These are phyloP conservation scores for Ditylenchus weischeri DNA, from an alignment of 2,888 invertebrate species.

Conservation along the genomic window DNA sequence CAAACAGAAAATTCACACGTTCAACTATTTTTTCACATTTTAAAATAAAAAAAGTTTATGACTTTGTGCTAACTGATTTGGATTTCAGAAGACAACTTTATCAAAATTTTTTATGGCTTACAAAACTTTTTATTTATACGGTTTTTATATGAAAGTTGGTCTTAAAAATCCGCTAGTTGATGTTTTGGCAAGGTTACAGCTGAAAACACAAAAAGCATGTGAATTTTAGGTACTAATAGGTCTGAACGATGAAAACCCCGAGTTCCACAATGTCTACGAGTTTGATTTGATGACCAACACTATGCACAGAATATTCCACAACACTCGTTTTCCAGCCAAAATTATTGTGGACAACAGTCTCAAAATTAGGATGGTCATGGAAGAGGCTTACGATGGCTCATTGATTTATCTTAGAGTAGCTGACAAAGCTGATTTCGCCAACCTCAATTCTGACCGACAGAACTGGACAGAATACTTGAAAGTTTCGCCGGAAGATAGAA, in stretches of 20 bases:
- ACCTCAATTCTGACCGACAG: slow-evolving; percentile 40
- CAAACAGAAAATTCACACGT: too few species aligned
- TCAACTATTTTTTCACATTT: too few species aligned
- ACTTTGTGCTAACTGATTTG: too few species aligned
- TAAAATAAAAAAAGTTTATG: too few species aligned
- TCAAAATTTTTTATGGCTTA: too few species aligned
- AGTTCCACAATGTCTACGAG: slow-evolving; percentile 53
- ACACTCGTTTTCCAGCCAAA: slow-evolving; percentile 51
- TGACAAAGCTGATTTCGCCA: slow-evolving; percentile 30
- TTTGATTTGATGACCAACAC: slow-evolving; percentile 49
- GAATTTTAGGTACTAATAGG: slow-evolving; percentile 39
- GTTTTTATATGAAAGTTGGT: too few species aligned
- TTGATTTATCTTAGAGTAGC: slow-evolving; percentile 30
- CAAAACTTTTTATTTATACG: too few species aligned
- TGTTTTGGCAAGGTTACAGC: too few species aligned
- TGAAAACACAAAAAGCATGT: too few species aligned
- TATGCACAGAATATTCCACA: slow-evolving; percentile 41
- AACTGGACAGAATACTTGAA: slow-evolving; percentile 48
- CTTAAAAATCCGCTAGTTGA: too few species aligned
- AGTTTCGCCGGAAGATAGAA: slow-evolving; percentile 48
- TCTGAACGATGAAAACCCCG: slow-evolving; percentile 52
- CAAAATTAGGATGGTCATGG: slow-evolving; percentile 46
- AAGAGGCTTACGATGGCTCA: slow-evolving; percentile 47
- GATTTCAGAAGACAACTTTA: too few species aligned
- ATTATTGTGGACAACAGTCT: slow-evolving; percentile 33